Evolutionary conservation across 2,113 vertebrate species (phyloP), one percentile per base, ranked within the genome.

Genomic region (Oreochromis aureus): DNA sequence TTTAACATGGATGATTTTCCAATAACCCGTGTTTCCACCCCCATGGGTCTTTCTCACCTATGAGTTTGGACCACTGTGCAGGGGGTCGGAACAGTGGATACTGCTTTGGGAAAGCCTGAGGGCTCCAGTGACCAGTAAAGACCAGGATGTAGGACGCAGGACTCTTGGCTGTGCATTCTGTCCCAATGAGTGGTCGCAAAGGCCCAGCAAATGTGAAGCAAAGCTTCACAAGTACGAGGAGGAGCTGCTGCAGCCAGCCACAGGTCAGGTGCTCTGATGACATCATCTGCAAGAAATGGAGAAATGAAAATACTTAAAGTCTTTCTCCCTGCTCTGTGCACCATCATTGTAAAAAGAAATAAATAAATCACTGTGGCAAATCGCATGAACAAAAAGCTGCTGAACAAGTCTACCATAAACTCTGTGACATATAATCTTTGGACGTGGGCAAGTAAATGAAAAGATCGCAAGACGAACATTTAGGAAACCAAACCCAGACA

Each of bases 1-100:
- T 51, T 6, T 71, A 16, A 27, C 69, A 32, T 19, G 22, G 6
- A 1, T 46, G 24, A 63, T 79, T 71, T 61, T 56, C 13, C 3
- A 58, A 55, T 16, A 58, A 85, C 16, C 63, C 1, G 3, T 44
- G 34, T 76, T 41, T 85, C 80, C 19, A 34, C 63, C 12, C n/a
- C 16, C 1, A 19, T 16, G 16, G 48, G 24, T 10, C n/a, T 58
- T 34, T 63, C 96, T 96, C 91, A 97, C 96, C 97, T 89, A 97
- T 94, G 83, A 97, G 95, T 87, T 97, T 97, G 90, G 97, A 97
- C 96, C 96, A 97, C 96, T 97, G 97, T 9, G 97, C 97, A 12
- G 97, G 97, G 11, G 97, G 97, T 1, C 97, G 94, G 94, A 96
- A 97, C 63, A 97, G 88, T 7, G 97, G 97, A 90, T 97, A 97